Evolutionary conservation across 92 coral and sea anemone species (phyloP).

Genomic region (Bergia sp.): DNA sequence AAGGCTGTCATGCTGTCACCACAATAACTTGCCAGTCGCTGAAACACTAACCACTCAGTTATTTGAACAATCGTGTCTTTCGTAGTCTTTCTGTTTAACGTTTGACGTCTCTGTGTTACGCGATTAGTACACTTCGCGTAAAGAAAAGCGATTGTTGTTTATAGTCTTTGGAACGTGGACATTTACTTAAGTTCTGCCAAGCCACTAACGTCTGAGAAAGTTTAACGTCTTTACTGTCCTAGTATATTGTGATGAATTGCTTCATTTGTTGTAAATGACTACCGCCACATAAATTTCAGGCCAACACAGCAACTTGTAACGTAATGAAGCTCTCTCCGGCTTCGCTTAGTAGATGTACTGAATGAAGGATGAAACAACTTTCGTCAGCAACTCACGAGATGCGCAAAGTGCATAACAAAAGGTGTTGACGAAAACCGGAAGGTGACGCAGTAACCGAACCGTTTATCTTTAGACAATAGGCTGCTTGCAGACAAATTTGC

Average conservation of each 20-base stretch:
- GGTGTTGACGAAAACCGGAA: conserved; percentile 19
- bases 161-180: no score
- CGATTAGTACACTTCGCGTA: not conserved
- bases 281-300: not conserved
- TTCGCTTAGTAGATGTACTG: not conserved
- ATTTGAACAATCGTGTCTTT: not conserved
- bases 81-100: no score
- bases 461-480: not conserved
- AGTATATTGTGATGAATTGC: not conserved
- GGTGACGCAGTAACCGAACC: not conserved
- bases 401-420: not conserved
- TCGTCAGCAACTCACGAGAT: not conserved
- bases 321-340: not conserved
- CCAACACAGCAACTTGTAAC: not conserved
- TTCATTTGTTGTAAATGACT: not conserved
- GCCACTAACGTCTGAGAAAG: not conserved
- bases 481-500: not conserved
- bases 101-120: not conserved
- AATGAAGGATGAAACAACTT: not conserved
- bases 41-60: not conserved
- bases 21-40: not conserved
- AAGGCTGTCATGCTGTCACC: not conserved
- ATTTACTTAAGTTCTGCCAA: not conserved
- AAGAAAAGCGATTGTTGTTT: not conserved
- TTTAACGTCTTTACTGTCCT: not conserved